A percentile compares a stretch with the other conserved stretches of the same genome.
Conservation (phyloP, 2,797 vertebrate species). For the Gymnoscopelus microlampas region DNA sequence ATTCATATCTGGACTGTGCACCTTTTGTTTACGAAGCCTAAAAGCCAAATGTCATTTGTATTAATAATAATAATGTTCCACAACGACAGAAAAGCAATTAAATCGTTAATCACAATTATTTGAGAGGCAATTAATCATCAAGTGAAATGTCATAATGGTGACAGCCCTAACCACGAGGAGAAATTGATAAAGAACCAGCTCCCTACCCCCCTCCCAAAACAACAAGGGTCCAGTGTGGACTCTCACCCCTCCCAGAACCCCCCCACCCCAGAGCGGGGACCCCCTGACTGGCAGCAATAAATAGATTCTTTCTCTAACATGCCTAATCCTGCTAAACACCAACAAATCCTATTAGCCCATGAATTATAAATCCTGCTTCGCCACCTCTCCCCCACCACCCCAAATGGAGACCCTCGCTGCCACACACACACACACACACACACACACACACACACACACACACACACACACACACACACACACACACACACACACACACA, state of each 20-base stretch:
- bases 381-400: constrained; percentile 68
- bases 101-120: too few relatives aligned
- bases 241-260: constrained; percentile 23
- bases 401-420: constrained; percentile 72
- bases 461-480: constrained; percentile 1
- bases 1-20: too few relatives aligned
- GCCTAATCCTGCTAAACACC: constrained; percentile 89
- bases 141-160: too few relatives aligned
- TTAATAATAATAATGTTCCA: too few relatives aligned
- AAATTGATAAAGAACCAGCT: constrained; percentile 66
- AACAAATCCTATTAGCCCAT: constrained; percentile 89
- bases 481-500: neutral
- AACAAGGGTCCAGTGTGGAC: constrained; percentile 63
- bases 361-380: constrained; percentile 85
- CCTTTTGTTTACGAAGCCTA: too few relatives aligned
- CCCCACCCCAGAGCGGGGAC: constrained; percentile 43
- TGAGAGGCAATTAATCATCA: too few relatives aligned
- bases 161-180: neutral
- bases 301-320: constrained; percentile 87
- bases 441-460: constrained; percentile 26
- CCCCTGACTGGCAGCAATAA: constrained; percentile 82
- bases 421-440: constrained; percentile 1
- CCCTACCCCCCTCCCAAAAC: constrained; percentile 3
- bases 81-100: too few relatives aligned
- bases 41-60: too few relatives aligned